phyloP scores from a whole-genome alignment of 2,797 vertebrate species.

The Cirrhinus mrigala region DNA sequence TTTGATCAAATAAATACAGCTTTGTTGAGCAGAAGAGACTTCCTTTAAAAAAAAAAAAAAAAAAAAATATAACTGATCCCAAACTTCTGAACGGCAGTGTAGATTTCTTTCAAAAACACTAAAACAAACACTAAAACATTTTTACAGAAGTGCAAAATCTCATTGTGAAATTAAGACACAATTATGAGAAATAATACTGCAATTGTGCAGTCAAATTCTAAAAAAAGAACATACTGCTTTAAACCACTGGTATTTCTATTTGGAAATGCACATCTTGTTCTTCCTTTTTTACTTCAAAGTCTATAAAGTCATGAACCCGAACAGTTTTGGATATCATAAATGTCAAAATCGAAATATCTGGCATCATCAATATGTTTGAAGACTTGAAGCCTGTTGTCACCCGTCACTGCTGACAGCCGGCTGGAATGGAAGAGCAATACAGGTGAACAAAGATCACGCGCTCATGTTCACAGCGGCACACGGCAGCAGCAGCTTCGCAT shows the following conservation, averaged over 20 bases:
- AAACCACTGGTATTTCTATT: not conserved
- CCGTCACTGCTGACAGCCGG: not conserved
- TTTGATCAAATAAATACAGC: too few species aligned
- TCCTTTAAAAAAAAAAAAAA: too few species aligned
- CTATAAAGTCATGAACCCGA: constrained; percentile 12
- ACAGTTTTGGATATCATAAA: not conserved
- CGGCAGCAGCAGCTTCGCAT: not conserved
- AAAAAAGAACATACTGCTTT: not conserved
- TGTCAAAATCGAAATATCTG: constrained; percentile 2
- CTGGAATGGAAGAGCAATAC: constrained; percentile 5
- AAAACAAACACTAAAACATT: too few species aligned
- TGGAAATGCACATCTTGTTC: not conserved
- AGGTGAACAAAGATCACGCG: not conserved
- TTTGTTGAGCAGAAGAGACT: too few species aligned
- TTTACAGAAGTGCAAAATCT: not conserved
- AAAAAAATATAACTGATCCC: too few species aligned
- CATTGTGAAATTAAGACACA: not conserved
- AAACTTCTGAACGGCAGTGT: too few species aligned
- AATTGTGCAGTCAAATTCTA: not conserved
- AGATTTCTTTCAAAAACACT: not conserved
- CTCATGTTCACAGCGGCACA: not conserved
- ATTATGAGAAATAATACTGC: not conserved
- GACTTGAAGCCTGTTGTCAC: not conserved
- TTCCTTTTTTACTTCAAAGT: not conserved
- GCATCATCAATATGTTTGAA: constrained; percentile 24